Percentiles rank a stretch among this genome's conserved stretches.
phyloP scores from a whole-genome alignment of 2,888 invertebrate species.

The Chirona hameri region DNA sequence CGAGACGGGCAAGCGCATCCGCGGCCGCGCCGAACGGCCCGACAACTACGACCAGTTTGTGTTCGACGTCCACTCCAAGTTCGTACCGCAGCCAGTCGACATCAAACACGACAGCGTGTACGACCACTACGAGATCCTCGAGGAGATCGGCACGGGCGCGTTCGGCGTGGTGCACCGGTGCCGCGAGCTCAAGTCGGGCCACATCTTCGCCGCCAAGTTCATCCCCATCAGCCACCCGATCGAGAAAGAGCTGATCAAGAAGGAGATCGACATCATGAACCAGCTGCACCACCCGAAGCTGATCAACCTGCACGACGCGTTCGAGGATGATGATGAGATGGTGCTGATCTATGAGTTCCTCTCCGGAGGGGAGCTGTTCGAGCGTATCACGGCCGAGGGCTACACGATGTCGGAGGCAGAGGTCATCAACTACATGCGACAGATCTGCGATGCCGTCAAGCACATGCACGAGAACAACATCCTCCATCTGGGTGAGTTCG shows the following conservation, averaged over 20 bases:
- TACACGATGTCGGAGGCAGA: slow-evolving; percentile 99
- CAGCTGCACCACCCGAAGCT: slow-evolving; percentile 94
- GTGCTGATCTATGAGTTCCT: slow-evolving; percentile 89
- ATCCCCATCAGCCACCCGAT: slow-evolving; percentile 88
- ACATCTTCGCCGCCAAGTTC: slow-evolving; percentile 98
- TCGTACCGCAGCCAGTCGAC: slow-evolving; percentile 95
- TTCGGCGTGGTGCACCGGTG: slow-evolving; percentile 99
- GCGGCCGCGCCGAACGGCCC: slow-evolving; percentile 82
- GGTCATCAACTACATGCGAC: slow-evolving; percentile 97
- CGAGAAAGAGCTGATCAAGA: slow-evolving; percentile 95
- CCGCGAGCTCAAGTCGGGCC: slow-evolving; percentile 91
- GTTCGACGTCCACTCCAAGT: slow-evolving; percentile 96
- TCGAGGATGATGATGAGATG: slow-evolving; percentile 99
- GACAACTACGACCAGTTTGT: slow-evolving; percentile 97
- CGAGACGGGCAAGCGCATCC: slow-evolving; percentile 79
- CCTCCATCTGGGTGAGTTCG: slow-evolving; percentile 72
- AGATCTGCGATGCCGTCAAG: slow-evolving; percentile 93
- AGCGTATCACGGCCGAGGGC: slow-evolving; percentile 95
- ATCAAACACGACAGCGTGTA: slow-evolving; percentile 88
- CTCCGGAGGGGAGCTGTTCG: slow-evolving; percentile 98
- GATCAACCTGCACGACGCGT: slow-evolving; percentile 97
- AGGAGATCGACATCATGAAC: slow-evolving; percentile 99
- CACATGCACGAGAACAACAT: slow-evolving; percentile 99
- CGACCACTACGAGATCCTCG: slow-evolving; percentile 96
- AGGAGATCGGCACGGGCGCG: slow-evolving; percentile 98